phyloP scores from a whole-genome alignment of 1,140 invertebrate genomes.

The Cydia splendana region DNA sequence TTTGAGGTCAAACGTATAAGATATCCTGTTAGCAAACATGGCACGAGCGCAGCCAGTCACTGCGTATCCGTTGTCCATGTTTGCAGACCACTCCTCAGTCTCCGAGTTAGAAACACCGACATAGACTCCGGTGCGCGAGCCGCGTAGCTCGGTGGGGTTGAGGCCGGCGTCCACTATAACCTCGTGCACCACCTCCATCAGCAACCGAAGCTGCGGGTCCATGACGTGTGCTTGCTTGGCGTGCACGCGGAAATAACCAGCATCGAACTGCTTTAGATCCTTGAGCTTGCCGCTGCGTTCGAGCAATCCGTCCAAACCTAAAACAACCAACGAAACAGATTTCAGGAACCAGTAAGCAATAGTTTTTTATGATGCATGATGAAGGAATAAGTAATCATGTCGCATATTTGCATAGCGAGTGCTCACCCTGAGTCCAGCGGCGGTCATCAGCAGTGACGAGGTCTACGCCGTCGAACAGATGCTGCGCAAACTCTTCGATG shows the following conservation, averaged over 20 bases:
- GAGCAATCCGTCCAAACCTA: slow-evolving; percentile 89
- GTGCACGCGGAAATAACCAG: slow-evolving; percentile 96
- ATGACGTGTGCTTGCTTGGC: slow-evolving; percentile 96
- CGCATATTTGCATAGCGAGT: not conserved
- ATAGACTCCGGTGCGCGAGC: slow-evolving; percentile 94
- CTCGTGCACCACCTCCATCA: slow-evolving; percentile 97
- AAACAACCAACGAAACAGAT: too few species aligned
- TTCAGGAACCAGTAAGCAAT: too few species aligned
- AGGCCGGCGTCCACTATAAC: slow-evolving; percentile 94
- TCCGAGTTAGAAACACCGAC: slow-evolving; percentile 93
- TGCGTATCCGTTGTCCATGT: slow-evolving; percentile 92
- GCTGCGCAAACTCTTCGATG: slow-evolving; percentile 88
- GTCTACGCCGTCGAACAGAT: slow-evolving; percentile 90
- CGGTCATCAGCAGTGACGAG: slow-evolving; percentile 91
- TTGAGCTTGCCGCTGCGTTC: slow-evolving; percentile 93
- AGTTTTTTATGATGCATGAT: too few species aligned
- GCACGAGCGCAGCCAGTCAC: slow-evolving; percentile 94
- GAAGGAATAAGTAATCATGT: too few species aligned
- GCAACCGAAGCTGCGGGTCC: slow-evolving; percentile 95
- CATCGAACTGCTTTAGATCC: slow-evolving; percentile 92
- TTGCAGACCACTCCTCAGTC: slow-evolving; percentile 88
- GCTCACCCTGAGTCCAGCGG: slow-evolving; percentile 85
- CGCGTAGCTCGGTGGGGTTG: slow-evolving; percentile 89
- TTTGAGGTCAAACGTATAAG: slow-evolving; percentile 96
- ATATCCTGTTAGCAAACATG: slow-evolving; percentile 98